Conservation (phyloP, 2,797 vertebrate genomes). For the Neomorphus geoffroyi region DNA sequence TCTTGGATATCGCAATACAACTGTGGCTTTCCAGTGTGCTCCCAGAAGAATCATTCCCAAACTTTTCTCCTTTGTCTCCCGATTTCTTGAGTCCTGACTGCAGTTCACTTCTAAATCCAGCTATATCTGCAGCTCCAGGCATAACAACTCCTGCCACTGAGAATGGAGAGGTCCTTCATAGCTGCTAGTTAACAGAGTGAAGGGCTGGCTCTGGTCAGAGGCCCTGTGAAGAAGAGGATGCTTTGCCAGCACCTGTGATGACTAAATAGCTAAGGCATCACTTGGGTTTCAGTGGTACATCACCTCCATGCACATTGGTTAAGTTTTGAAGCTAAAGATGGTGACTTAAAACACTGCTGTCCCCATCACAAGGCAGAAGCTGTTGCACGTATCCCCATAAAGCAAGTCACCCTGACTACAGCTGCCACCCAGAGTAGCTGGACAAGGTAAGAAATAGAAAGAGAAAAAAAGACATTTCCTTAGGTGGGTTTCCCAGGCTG, state of each 20-base stretch:
- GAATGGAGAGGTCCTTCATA: neutral
- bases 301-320: neutral
- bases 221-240: neutral
- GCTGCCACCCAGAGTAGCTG: neutral
- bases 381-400: neutral
- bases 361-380: neutral
- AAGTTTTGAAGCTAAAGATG: neutral
- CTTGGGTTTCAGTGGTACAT: neutral
- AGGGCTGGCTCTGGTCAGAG: neutral
- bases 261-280: neutral
- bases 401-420: neutral
- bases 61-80: neutral
- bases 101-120: neutral
- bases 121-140: neutral
- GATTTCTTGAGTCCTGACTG: neutral
- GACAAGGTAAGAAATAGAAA: neutral
- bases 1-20: neutral
- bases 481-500: accelerated
- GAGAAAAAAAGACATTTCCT: no score
- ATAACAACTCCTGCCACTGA: neutral
- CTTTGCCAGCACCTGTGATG: neutral
- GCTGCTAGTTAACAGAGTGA: neutral
- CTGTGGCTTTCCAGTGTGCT: neutral
- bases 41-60: neutral
- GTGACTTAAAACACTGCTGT: neutral